Evolutionary conservation across 1,140 invertebrate genomes (phyloP).

Genomic region (Zaprionus nigranus): DNA sequence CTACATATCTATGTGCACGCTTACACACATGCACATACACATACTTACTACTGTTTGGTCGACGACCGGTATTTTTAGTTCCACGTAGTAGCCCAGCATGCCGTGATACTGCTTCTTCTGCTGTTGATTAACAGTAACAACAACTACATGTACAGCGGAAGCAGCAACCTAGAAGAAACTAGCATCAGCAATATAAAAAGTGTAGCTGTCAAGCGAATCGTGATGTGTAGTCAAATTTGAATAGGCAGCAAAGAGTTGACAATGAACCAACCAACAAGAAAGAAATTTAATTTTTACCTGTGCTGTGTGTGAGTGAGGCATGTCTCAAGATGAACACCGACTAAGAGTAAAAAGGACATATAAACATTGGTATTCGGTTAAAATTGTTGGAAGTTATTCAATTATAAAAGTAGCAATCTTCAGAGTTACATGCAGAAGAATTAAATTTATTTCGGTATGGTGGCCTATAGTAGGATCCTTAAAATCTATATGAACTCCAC

Average conservation of each 20-base stretch:
- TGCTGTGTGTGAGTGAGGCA: slow-evolving; percentile 36
- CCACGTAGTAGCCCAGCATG: slow-evolving; percentile 31
- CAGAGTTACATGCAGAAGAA: no score
- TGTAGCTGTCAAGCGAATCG: slow-evolving; percentile 40
- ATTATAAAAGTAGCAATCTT: background rate
- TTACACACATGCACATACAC: slow-evolving; percentile 11
- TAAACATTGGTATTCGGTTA: background rate
- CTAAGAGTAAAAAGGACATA: background rate
- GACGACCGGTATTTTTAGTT: slow-evolving; percentile 49
- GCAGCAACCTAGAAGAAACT: slow-evolving; percentile 38
- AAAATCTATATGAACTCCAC: background rate
- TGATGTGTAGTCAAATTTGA: slow-evolving; percentile 50
- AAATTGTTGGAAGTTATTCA: background rate
- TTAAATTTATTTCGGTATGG: no score
- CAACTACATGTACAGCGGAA: slow-evolving; percentile 17
- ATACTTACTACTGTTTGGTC: slow-evolving; percentile 39
- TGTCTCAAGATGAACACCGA: background rate
- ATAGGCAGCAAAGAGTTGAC: slow-evolving; percentile 36
- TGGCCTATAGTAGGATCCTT: background rate
- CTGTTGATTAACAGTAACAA: slow-evolving; percentile 47
- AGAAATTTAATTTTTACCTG: slow-evolving; percentile 32
- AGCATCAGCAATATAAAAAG: slow-evolving; percentile 36
- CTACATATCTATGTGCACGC: background rate
- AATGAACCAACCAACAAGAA: slow-evolving; percentile 24
- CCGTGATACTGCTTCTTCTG: slow-evolving; percentile 34